Evolutionary conservation across 2,113 vertebrate genomes (phyloP), one percentile per base, ranked within the genome.

Genomic region (Nematolebias whitei): DNA sequence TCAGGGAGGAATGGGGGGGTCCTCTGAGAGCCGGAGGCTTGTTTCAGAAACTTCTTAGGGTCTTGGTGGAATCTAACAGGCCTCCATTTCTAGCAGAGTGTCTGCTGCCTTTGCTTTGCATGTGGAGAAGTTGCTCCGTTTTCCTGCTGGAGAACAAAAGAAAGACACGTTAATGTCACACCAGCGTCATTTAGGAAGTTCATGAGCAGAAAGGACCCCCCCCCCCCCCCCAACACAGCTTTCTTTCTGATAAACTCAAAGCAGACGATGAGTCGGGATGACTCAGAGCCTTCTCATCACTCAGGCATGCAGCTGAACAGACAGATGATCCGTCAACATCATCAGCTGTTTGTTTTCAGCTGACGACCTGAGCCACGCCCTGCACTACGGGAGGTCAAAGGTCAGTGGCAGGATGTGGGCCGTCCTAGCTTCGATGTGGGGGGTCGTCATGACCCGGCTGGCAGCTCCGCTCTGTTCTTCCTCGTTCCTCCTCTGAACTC

Each of bases 71-170:
- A 87, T 87, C 95, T 95, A 99, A 90, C 96, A 98, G 94, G 98
- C 96, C 95, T 98, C 96, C 98, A 97, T 98, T 94, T 98, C 96
- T 79, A 97, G 94, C 89, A 97, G 95, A 89, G 96, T 95, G 90
- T 95, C 92, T 82, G 95, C 95, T 85, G 96, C 93, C 95, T 98
- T 98, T 79, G 95, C 93, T 95, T 97, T 98, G 94, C 96, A 98
- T 60, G 95, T 95, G 80, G 96, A 95, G 93, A 98, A 97, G 74
- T 93, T 84, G 76, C 92, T 96, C 88, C 94, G 93, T 89, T 98
- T 98, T 89, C 96, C 96, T 95, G 96, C 98, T 98, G 87, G 24
- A 53, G 14, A 16, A 68, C 9, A 73, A 22, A 49, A 59, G 3
- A 39, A 53, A 53, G 5, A 38, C 1, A 0, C 8, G 41, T 80